These are phyloP conservation scores for Butastur rufipennis DNA, from an alignment of 2,113 vertebrate species.

Conservation along the genomic window DNA sequence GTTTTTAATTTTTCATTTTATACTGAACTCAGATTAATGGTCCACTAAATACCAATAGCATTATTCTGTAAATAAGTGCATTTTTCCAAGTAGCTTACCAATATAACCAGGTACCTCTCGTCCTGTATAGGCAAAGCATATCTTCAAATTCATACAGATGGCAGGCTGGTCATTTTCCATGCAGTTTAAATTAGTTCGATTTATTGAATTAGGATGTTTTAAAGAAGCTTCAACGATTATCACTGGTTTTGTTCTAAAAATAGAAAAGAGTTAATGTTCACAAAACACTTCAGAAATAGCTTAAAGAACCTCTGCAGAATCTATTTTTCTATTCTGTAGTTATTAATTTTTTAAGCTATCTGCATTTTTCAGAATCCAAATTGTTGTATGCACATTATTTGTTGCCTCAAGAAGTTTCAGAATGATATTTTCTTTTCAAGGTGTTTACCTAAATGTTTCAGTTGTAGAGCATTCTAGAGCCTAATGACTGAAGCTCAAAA, in stretches of 20 bases:
- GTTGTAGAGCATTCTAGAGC: background rate
- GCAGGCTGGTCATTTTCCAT: constrained; percentile 75
- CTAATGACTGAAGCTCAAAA: background rate
- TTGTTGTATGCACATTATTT: background rate
- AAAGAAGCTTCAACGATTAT: constrained; percentile 84
- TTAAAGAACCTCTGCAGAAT: background rate
- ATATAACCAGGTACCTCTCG: constrained; percentile 79
- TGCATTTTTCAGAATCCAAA: background rate
- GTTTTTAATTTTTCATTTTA: background rate
- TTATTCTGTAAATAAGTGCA: background rate
- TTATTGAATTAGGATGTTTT: constrained; percentile 79
- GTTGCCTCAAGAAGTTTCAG: background rate
- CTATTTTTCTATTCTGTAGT: background rate
- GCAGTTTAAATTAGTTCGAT: constrained; percentile 79
- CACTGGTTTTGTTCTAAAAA: constrained; percentile 87
- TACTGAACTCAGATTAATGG: background rate
- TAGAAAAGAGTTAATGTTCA: background rate
- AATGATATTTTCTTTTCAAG: background rate
- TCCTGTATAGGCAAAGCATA: constrained; percentile 89
- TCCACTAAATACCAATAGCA: background rate
- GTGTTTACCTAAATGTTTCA: background rate
- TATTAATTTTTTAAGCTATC: background rate
- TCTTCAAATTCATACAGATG: constrained; percentile 79
- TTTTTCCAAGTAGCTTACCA: constrained; percentile 73
- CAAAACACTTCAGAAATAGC: background rate